A percentile compares a stretch with the other conserved stretches of the same genome.
Evolutionary conservation across 2,797 vertebrate species (phyloP).

Genomic region (Sarcophilus harrisii): DNA sequence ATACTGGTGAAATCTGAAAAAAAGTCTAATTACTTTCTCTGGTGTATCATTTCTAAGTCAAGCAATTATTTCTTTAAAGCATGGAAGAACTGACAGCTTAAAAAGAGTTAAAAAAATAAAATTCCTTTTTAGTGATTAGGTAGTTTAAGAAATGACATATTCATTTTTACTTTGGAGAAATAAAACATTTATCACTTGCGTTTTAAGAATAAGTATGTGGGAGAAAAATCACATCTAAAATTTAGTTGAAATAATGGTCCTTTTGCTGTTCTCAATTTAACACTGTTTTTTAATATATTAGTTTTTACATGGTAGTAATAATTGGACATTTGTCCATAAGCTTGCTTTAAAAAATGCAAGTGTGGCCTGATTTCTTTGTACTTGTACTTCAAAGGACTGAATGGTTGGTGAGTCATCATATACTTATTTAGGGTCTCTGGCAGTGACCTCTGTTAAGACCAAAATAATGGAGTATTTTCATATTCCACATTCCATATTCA

Average conservation of each 20-base stretch:
- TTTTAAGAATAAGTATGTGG: not conserved
- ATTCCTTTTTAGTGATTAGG: constrained; percentile 59
- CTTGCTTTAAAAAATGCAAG: not conserved
- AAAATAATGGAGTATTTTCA: not conserved
- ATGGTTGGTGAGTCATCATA: not conserved
- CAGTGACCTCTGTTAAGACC: not conserved
- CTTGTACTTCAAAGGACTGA: not conserved
- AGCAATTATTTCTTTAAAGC: not conserved
- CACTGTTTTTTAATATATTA: not conserved
- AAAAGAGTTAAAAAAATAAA: constrained; percentile 21
- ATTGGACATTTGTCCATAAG: not conserved
- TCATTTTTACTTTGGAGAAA: constrained; percentile 42
- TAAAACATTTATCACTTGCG: constrained; percentile 74
- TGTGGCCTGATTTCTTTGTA: not conserved
- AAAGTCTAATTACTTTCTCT: not conserved
- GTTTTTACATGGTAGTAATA: not conserved
- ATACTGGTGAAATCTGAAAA: not conserved
- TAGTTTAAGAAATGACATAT: constrained; percentile 61
- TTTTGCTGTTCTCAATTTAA: not conserved
- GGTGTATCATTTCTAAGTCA: not conserved
- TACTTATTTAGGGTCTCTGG: not conserved
- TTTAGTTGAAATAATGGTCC: not conserved
- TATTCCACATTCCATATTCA: not conserved
- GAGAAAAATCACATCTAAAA: not conserved
- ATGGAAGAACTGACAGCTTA: constrained; percentile 51